Base-by-base conservation (phyloP, 2,797 vertebrate genomes). In the Aulostomus chinensis region DNA sequence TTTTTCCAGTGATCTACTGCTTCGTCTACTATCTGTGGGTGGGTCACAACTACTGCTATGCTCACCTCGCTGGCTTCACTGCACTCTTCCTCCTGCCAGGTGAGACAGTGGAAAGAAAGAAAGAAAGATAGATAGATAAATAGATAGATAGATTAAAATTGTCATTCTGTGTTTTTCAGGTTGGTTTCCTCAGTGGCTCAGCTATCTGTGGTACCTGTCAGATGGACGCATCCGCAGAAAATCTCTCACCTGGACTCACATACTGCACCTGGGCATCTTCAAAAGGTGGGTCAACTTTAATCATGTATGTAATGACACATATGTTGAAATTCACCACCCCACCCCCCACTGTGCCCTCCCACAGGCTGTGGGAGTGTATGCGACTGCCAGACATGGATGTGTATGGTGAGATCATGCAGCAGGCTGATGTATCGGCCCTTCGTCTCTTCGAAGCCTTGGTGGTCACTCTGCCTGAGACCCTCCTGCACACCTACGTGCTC, bases 191-290 rank as follows among this genome's bases (percentile, higher is more conserved):
- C 94, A 95, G 78, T 81, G 89, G 83, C 83, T 95, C 64, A 95
- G 94, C 74, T 88, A 91, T 29, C 63, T 87, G 58, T 95, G 94
- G 94, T 92, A 92, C 76, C 64, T 69, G 41, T 89, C 83, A 0
- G 94, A 95, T 0, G 90, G 90, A 17, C 81, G n/a, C 2, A 73
- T 48, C 0, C 69, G 64, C 0, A 50, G 58, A 57, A 76, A 86
- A 52, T 84, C 80, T 16, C 76, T 93, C 67, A 72, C 85, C 39
- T 62, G 66, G 31, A 84, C 93, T 3, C 95, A 94, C 46, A 48
- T 93, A 17, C 80, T 96, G 16, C 94, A 95, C 76, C 79, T 95
- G 6, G 94, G 94, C 5, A 80, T 95, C 68, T 95, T 93, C 77
- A 93, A 92, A 75, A 78, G 93, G 94, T 95, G 48, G 9, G 53